Evolutionary conservation across 1,140 invertebrate genomes (phyloP).

Genomic region (Prorops nasuta): DNA sequence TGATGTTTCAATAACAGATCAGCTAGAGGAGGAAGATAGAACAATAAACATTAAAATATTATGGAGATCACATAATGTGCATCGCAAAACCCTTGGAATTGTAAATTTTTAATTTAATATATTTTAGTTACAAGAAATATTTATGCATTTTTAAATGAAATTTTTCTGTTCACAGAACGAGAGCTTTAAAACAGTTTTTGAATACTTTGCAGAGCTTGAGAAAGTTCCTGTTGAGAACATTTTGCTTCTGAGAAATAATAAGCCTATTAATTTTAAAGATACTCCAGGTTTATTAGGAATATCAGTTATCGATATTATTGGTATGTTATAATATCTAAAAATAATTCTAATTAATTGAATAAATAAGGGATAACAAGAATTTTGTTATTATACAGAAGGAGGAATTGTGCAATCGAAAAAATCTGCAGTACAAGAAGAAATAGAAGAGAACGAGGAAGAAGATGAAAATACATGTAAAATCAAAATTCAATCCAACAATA

Average conservation of each 20-base stretch:
- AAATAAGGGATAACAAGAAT: background rate
- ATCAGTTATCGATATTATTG: constrained; percentile 47
- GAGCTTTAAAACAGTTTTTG: constrained; percentile 37
- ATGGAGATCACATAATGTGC: too few relatives aligned
- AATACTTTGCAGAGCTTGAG: constrained; percentile 44
- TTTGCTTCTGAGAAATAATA: constrained; percentile 38
- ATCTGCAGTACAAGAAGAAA: too few relatives aligned
- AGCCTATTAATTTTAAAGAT: constrained; percentile 33
- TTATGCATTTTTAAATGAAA: constrained; percentile 1
- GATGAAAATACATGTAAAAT: constrained; percentile 35
- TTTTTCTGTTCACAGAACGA: background rate
- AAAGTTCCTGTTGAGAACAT: constrained; percentile 39
- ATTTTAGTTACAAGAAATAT: too few relatives aligned
- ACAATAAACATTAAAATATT: too few relatives aligned
- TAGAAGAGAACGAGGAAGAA: constrained; percentile 2
- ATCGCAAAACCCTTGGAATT: too few relatives aligned
- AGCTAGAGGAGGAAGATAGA: too few relatives aligned
- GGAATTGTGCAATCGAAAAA: constrained; percentile 28
- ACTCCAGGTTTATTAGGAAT: constrained; percentile 42
- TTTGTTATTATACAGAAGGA: constrained; percentile 32
- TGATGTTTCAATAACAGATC: too few relatives aligned
- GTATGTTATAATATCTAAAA: constrained; percentile 30
- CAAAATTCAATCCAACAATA: constrained; percentile 43
- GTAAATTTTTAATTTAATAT: background rate
- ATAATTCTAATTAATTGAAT: constrained; percentile 3